Conservation (phyloP, 2,797 vertebrate species). For the Semaprochilodus insignis region DNA sequence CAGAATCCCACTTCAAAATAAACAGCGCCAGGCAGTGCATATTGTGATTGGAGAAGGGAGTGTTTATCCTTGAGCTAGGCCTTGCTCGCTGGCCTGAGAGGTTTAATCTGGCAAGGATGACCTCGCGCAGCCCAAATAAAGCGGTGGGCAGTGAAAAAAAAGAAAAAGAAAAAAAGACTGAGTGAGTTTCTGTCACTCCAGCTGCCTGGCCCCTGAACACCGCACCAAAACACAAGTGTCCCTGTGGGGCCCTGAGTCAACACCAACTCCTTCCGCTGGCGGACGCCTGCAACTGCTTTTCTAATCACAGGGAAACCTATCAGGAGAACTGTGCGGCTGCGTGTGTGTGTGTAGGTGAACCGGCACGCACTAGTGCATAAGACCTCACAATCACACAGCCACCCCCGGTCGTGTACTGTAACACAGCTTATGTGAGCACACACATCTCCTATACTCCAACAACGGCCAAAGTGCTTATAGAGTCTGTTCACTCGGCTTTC, state of each 20-base stretch:
- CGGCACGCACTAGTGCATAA: conserved; percentile 29
- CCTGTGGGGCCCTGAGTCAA: conserved; percentile 77
- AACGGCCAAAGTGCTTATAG: too few species aligned
- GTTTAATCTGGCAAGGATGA: conserved; percentile 70
- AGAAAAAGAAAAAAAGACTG: conserved; percentile 51
- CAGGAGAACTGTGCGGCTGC: conserved; percentile 65
- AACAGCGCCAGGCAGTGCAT: conserved; percentile 62
- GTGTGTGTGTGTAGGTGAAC: conserved; percentile 37
- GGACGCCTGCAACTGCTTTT: conserved; percentile 80
- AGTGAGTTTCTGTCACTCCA: conserved; percentile 71
- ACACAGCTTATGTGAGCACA: background rate
- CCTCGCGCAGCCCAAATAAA: conserved; percentile 64
- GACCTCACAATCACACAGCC: conserved; percentile 8
- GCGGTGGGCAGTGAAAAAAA: conserved; percentile 58
- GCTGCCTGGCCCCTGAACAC: conserved; percentile 72
- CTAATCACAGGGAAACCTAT: conserved; percentile 82
- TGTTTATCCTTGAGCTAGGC: conserved; percentile 69
- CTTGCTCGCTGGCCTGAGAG: conserved; percentile 64
- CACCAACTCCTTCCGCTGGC: conserved; percentile 71
- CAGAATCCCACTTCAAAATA: conserved; percentile 68
- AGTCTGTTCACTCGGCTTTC: too few species aligned
- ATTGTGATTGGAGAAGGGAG: conserved; percentile 75
- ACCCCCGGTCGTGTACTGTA: conserved; percentile 11
- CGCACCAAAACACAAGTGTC: conserved; percentile 72
- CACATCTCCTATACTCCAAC: background rate